Base-by-base conservation (phyloP, 2,888 invertebrate genomes). In the Cotesia congregata region DNA sequence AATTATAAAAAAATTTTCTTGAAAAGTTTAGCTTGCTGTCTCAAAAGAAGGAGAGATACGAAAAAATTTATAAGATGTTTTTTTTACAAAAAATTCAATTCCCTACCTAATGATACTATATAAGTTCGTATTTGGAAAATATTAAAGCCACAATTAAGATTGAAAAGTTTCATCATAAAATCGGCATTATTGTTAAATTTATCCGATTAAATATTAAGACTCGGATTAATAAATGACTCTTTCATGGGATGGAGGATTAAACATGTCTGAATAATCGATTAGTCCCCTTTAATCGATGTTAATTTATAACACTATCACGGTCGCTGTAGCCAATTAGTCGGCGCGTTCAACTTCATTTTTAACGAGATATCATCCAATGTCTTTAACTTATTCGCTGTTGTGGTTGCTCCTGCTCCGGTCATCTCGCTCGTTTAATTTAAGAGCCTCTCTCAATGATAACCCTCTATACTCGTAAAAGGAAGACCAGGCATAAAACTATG, bases 401-500 rank as follows among this genome's bases (percentile, higher is more conserved):
- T 77, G 9, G 67, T 4, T n/a, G 64, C 74, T 72, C 64, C 73
- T 71, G 75, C 65, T 39, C 65, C 64, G 60, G 73, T 78, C 69
- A 75, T 67, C 72, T 74, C 72, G 73, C 74, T 78, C 75, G 75
- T 75, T 61, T 39, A 62, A 60, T 67, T 71, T 67, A 70, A 74
- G 72, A 79, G 74, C 78, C 77, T 78, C 74, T 77, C 77, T 68
- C 77, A 77, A 78, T 82, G 85, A 84, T 87, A 87, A 86, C 84
- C 84, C 83, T 17, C 17, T 17, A 17, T 17, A 17, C 17, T 86
- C 87, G 85, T 88, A 86, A 88, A 88, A 88, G 85, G 84, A 60
- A 59, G 17, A 71, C 30, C 68, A 69, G 12, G 50, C 50, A 50
- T 50, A 12, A 50, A 50, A 50, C 50, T 50, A 50, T 50, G 50